Base-by-base conservation (phyloP, 2,888 invertebrate species). In the Ophraella communa region DNA sequence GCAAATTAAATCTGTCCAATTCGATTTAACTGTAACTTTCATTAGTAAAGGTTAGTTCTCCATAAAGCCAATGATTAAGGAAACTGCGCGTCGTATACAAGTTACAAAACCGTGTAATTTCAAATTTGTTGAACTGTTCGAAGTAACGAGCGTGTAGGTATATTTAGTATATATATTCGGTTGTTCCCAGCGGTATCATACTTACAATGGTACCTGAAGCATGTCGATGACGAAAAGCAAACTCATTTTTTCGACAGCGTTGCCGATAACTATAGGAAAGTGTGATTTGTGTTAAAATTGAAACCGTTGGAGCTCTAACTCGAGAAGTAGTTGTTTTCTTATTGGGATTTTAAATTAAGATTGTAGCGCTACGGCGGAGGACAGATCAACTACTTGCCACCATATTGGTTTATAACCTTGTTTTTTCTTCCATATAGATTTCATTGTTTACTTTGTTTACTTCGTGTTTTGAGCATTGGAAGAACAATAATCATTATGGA, bases 121-220 rank as follows among this genome's bases (percentile, higher is more conserved):
- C 54, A 45, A 58, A 56, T 64, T 57, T 65, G 45, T 61, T 65
- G 27, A 42, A 30, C 42, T 59, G 17, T 57, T 58, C 10, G 17
- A 49, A 51, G 61, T 61, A 65, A 61, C 62, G 23, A 62, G 54
- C 61, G 65, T 56, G 55, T 63, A n/a, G n/a, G n/a, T n/a, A n/a
- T n/a, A n/a, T n/a, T n/a, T n/a, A n/a, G n/a, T n/a, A n/a, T n/a
- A n/a, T n/a, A 59, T 55, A 65, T 66, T 64, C 42, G 61, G 66
- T 64, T 65, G 68, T 66, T 68, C 66, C 62, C 65, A 64, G 60
- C 56, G 68, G 68, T 63, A 62, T 44, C 35, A 49, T 51, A 49
- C 55, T 66, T 59, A 62, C 23, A 58, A 58, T 56, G 65, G 65
- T 62, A 62, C 65, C 35, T 62, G 59, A 62, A 62, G 39, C 65